A percentile compares a stretch with the other conserved stretches of the same genome.
These are phyloP conservation scores for Scarus forsteni DNA, from an alignment of 2,797 vertebrate species.

Conservation along the genomic window DNA sequence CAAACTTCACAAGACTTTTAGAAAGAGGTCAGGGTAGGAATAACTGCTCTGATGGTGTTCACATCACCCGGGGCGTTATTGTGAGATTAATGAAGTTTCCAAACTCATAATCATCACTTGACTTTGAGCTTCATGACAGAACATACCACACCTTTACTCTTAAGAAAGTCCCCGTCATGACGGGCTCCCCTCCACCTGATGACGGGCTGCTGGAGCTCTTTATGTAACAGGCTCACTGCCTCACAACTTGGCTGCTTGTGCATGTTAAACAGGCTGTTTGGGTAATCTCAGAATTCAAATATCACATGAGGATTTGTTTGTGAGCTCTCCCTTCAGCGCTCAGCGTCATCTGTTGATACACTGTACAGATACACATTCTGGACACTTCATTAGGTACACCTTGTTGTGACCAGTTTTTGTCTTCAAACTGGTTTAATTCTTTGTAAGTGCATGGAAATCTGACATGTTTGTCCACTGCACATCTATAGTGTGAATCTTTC, in stretches of 20 bases:
- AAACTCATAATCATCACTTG: background rate
- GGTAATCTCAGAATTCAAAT: slow-evolving; percentile 3
- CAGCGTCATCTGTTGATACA: background rate
- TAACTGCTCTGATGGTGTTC: slow-evolving; percentile 3
- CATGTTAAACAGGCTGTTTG: slow-evolving; percentile 5
- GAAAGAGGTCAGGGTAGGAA: slow-evolving; percentile 24
- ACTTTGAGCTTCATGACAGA: background rate
- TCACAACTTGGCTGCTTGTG: background rate
- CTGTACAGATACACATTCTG: background rate
- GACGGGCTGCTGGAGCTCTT: background rate
- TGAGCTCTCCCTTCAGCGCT: background rate
- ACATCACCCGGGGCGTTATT: background rate
- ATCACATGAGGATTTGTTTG: background rate
- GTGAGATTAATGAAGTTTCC: slow-evolving; percentile 15
- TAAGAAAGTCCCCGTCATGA: background rate
- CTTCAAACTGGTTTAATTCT: too few species aligned
- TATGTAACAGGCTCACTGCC: background rate
- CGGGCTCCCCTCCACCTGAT: background rate
- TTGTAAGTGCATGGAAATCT: too few species aligned
- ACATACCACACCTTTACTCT: background rate
- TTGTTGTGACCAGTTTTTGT: too few species aligned
- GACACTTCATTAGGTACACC: too few species aligned
- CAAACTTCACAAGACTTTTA: slow-evolving; percentile 15
- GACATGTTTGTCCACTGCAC: too few species aligned
- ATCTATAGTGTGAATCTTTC: too few species aligned